Evolutionary conservation across 2,113 vertebrate genomes (phyloP).

Genomic region (Nyctibius bracteatus): DNA sequence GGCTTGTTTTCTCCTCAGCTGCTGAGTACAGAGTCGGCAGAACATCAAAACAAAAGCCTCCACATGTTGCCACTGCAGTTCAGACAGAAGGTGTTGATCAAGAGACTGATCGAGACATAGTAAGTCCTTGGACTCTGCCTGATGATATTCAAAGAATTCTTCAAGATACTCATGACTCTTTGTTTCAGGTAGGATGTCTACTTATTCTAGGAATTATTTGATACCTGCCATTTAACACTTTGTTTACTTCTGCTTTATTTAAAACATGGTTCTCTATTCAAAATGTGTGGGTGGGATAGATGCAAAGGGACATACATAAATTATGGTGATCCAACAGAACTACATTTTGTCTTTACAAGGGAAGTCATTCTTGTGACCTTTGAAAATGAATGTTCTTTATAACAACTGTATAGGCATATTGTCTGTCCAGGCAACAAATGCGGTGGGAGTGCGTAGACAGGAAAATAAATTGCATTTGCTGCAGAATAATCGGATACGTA

Average conservation of each 20-base stretch:
- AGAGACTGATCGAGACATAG: conserved; percentile 47
- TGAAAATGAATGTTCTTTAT: not conserved
- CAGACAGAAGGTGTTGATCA: not conserved
- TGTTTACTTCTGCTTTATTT: not conserved
- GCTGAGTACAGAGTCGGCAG: not conserved
- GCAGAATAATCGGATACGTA: not conserved
- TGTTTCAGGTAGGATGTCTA: conserved; percentile 45
- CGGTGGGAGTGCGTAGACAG: not conserved
- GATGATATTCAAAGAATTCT: conserved; percentile 68
- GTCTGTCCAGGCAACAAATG: not conserved
- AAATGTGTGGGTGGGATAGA: not conserved
- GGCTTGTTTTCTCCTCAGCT: conserved; percentile 37
- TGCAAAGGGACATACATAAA: not conserved
- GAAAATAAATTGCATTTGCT: not conserved
- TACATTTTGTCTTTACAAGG: not conserved
- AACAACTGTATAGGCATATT: not conserved
- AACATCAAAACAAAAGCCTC: not conserved
- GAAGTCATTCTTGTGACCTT: not conserved
- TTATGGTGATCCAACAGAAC: not conserved
- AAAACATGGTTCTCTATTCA: not conserved
- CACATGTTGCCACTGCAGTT: not conserved
- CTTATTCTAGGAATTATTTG: not conserved
- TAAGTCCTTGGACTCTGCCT: conserved; percentile 74
- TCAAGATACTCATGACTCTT: not conserved
- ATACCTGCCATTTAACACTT: not conserved